Base-by-base conservation (phyloP, 2,113 vertebrate genomes). In the Spheniscus mendiculus region DNA sequence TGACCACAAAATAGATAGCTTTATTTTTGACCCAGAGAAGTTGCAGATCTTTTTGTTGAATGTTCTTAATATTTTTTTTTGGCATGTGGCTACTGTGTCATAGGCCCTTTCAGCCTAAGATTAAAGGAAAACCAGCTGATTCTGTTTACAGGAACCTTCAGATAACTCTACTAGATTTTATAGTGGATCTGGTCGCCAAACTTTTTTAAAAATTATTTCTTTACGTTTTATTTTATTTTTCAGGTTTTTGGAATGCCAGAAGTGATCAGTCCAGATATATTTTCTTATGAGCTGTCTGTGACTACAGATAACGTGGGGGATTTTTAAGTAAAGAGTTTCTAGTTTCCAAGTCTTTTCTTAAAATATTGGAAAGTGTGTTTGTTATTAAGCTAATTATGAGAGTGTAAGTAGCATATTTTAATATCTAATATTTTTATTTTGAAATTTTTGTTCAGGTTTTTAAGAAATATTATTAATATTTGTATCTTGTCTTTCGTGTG, bases 101-200 rank as follows among this genome's bases (percentile, higher is more conserved):
- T 65, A 80, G 66, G 55, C 26, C 20, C 16, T 63, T 78, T 70
- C 59, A 93, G 81, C 19, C 56, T 52, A 77, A 91, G 45, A 88
- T 90, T 81, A 94, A 90, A 88, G 62, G 71, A 66, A 89, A 84
- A 81, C 4, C 90, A 90, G 49, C 45, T 95, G 87, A 87, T 90
- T 84, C 58, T 71, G 36, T 84, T 95, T 95, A 89, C 59, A 78
- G 49, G 40, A 65, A 5, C 26, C 78, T 87, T 81, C 61, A 73
- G 59, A 73, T 89, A 74, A 52, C n/a, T 87, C 56, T 30, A 44
- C 22, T 84, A 61, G 40, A 45, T 66, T 80, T 84, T 90, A 73
- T 79, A 55, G 56, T 65, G 36, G 20, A 52, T 85, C 23, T 42
- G 65, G 58, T 74, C 16, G 3, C 76, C 19, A 83, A 83, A 73